Base-by-base conservation (phyloP, 2,113 vertebrate genomes). In the Piprites chloris region DNA sequence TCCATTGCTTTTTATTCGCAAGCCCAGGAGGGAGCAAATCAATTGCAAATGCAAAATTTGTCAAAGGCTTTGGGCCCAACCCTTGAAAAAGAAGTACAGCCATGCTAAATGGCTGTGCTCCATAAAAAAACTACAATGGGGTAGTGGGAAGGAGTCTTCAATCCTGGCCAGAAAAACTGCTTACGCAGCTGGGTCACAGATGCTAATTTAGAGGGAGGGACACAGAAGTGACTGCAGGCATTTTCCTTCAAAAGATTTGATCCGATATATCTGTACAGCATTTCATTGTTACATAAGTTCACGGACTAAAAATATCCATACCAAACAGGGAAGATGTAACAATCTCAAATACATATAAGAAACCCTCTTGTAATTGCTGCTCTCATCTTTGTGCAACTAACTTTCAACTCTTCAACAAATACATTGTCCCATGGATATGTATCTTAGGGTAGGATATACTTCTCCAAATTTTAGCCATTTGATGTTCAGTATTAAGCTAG, bases 11-110 rank as follows among this genome's bases (percentile, higher is more conserved):
- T 90, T 87, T 77, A 87, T 90, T 90, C 69, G 90, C 44, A 87
- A 63, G 42, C 79, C 63, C 90, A 82, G 92, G 72, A 87, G 69
- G 88, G 77, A 87, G 53, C 44, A 92, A 96, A 97, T 97, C 67
- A 93, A 76, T 83, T 91, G 47, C 90, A 96, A 97, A 96, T 96
- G 91, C 59, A 95, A 93, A 91, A 90, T 85, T 96, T 91, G 82
- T 91, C 47, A 83, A 74, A 87, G 59, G 19, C 58, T 84, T 96
- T 94, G 73, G 78, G 46, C 61, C 86, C 73, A 90, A 20, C 35
- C 12, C 61, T 81, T 80, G 37, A 69, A 67, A 85, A 77, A 92
- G 66, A 87, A 76, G 28, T 42, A 47, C 42, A 92, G 20, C n/a
- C 26, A 28, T 74, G 55, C 32, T 81, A 83, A 80, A 91, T 93